Base-by-base conservation (phyloP, 2,797 vertebrate genomes). In the Micromesistius poutassou region DNA sequence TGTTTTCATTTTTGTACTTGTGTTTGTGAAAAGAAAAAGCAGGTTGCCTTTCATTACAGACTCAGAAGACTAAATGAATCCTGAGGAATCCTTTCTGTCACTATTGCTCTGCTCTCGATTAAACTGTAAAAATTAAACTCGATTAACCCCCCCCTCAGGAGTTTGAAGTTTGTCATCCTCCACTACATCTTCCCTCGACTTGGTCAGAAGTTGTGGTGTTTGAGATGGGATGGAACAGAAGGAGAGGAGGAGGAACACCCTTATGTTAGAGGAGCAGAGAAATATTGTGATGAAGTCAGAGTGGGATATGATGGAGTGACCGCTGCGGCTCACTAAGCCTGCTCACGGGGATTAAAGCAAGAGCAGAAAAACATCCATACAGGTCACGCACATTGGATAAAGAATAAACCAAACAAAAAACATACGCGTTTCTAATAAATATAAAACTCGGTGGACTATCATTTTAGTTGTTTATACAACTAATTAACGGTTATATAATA, bases 301-400 rank as follows among this genome's bases (percentile, higher is more conserved):
- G 62, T 68, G 62, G 3, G 62, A 40, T 14, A 73, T 42, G 36
- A 73, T 19, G 12, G 8, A 25, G 0, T 6, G 13, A 13, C 9
- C n/a, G 50, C 74, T 33, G 36, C 31, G 25, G 74, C 74, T 75
- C 74, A n/a, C 50, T 75, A 76, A 76, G 25, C 72, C 35, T 10
- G 62, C n/a, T 68, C 62, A 68, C 50, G 7, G 8, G 38, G 72
- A 25, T 33, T 68, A 75, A 62, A 74, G n/a, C 35, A 16, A 16
- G 25, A 16, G 75, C 62, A 71, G 3, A 76, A 46, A 77, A 9
- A 75, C n/a, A 10, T 35, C 68, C 28, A 30, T 76, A 72, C 42
- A 46, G 55, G 28, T 46, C 71, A 76, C 71, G 50, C 35, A 25
- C 68, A 35, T 35, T 68, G 28, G n/a, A n/a, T 68, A 13, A 68